phyloP scores from a whole-genome alignment of 2,797 vertebrate species.

The Takifugu rubripes region DNA sequence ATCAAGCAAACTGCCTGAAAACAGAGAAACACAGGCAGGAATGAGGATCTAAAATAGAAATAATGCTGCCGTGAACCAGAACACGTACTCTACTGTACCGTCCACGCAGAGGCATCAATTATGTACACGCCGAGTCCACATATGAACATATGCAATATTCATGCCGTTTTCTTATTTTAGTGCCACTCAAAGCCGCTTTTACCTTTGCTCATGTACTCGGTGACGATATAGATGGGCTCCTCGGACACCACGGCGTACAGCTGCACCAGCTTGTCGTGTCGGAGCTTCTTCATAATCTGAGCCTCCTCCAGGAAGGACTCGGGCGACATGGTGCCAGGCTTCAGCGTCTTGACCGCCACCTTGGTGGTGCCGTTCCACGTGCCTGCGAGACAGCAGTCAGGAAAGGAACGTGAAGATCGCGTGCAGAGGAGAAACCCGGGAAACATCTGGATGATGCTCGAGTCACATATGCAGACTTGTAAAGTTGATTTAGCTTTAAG shows the following conservation, averaged over 20 bases:
- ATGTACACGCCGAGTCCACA: conserved; percentile 22
- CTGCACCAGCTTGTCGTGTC: conserved; percentile 96
- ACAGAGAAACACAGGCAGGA: conserved; percentile 4
- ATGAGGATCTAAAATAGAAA: background rate
- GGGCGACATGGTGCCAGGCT: conserved; percentile 98
- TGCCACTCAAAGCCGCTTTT: conserved; percentile 2
- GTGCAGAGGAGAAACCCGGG: no score
- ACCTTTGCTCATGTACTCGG: conserved; percentile 98
- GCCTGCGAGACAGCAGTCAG: conserved; percentile 65
- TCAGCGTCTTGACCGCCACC: conserved; percentile 98
- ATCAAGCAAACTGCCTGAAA: conserved; percentile 92
- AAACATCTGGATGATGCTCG: no score
- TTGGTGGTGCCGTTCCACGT: conserved; percentile 99
- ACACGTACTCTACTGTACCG: conserved; percentile 3
- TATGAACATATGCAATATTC: conserved; percentile 31
- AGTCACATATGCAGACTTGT: no score
- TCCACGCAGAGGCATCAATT: conserved; percentile 32
- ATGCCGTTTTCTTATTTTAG: conserved; percentile 14
- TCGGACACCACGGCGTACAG: conserved; percentile 98
- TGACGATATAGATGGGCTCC: conserved; percentile 98
- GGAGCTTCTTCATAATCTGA: conserved; percentile 99
- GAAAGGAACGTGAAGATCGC: background rate
- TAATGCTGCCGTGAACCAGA: background rate
- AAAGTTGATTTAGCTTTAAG: no score
- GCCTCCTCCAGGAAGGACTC: conserved; percentile 98